Evolutionary conservation across 2,113 vertebrate genomes (phyloP).

Genomic region (Ondatra zibethicus): DNA sequence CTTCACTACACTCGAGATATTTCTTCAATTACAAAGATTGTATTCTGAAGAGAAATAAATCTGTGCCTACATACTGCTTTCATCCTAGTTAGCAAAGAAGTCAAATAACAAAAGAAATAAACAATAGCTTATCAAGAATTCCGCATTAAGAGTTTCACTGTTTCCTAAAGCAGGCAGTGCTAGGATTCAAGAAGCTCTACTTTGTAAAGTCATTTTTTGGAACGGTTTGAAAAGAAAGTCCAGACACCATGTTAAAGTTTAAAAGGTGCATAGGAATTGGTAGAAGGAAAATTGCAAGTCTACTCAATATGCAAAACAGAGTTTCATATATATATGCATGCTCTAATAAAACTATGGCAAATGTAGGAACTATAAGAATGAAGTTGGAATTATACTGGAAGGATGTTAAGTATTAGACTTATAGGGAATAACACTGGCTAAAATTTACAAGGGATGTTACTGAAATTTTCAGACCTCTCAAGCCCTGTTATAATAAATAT

Average conservation of each 20-base stretch:
- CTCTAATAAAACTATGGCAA: background rate
- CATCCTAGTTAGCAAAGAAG: background rate
- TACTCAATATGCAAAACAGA: background rate
- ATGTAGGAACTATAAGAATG: background rate
- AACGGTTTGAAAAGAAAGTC: background rate
- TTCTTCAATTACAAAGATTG: background rate
- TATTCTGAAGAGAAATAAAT: conserved; percentile 38
- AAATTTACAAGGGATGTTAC: too few species aligned
- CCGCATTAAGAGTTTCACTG: background rate
- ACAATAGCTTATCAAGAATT: background rate
- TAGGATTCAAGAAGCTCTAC: background rate
- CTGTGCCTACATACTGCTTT: background rate
- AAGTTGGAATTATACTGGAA: background rate
- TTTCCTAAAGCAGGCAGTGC: background rate
- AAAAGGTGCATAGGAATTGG: background rate
- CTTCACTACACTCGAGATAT: background rate
- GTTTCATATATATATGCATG: background rate
- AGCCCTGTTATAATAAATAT: background rate
- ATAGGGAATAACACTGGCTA: background rate
- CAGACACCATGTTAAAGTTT: background rate
- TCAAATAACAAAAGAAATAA: background rate
- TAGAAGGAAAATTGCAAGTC: background rate
- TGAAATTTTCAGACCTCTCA: background rate
- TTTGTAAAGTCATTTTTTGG: background rate
- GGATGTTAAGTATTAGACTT: background rate